Base-by-base conservation (phyloP, 2,113 vertebrate species). In the Nerophis ophidion region DNA sequence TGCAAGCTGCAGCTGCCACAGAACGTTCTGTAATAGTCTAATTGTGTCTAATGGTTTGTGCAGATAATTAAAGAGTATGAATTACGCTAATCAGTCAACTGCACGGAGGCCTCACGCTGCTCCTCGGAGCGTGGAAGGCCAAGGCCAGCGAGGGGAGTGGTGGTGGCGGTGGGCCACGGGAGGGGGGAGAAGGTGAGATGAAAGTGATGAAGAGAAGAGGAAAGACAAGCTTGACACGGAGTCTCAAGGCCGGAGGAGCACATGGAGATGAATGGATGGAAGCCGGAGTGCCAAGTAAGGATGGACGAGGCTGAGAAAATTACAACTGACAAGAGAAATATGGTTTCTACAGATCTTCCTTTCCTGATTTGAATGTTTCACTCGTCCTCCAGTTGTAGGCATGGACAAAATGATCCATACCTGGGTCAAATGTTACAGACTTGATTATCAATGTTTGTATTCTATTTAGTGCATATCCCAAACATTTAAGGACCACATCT, bases 11-110 rank as follows among this genome's bases (percentile, higher is more conserved):
- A 26, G 26, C 78, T 88, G 89, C 88, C 87, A 88, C 86, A 83
- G 86, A 98, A 95, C 92, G 90, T 95, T 97, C 93, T 93, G 94
- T 97, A 97, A 96, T 94, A 94, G 93, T 95, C 93, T 98, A 98
- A 98, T 97, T 98, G 96, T 96, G 94, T 93, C 93, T 97, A 98
- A 98, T 98, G 96, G 94, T 95, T 98, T 98, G 95, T 98, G 94
- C 95, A 96, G 95, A 95, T 98, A 97, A 97, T 98, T 98, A 97
- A 96, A 94, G 94, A 91, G 92, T 98, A 96, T 97, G 93, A 98
- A 98, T 98, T 96, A 97, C 93, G 94, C 93, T 93, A 96, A 96
- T 98, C 95, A 95, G 93, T 96, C 94, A 98, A 92, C 89, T 89
- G 93, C 91, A 88, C 89, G 91, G 75, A 86, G 74, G 76, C 83